Percentiles rank a stretch among this genome's conserved stretches.
phyloP scores from a whole-genome alignment of 2,797 vertebrate genomes.

The Nyctibius grandis region DNA sequence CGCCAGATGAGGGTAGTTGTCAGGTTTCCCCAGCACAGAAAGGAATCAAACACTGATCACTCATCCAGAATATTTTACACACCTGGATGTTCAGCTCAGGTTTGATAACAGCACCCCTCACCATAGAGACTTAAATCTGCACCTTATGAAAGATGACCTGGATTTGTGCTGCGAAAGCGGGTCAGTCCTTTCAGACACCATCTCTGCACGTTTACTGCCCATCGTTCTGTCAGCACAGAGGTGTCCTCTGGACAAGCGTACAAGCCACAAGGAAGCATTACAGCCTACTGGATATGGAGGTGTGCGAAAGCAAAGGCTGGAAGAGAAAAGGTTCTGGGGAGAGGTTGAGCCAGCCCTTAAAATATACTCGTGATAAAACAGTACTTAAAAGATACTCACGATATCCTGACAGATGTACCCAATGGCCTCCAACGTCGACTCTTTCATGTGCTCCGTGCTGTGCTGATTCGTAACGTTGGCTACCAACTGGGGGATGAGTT shows the following conservation, averaged over 20 bases:
- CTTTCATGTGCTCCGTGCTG: conserved; percentile 98
- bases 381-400: conserved; percentile 73
- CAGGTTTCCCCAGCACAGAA: background rate
- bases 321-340: too few relatives aligned
- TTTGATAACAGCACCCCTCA: background rate
- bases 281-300: accelerated
- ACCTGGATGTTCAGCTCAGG: background rate
- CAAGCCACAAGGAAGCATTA: background rate
- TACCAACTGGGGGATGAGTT: conserved; percentile 94
- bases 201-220: background rate
- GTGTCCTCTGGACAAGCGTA: accelerated
- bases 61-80: accelerated
- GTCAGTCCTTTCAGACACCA: background rate
- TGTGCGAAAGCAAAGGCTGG: background rate
- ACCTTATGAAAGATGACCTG: background rate
- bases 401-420: conserved; percentile 99
- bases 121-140: background rate
- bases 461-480: conserved; percentile 93
- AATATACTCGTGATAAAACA: too few relatives aligned
- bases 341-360: background rate
- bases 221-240: background rate
- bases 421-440: conserved; percentile 98
- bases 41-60: accelerated
- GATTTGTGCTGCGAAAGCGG: background rate
- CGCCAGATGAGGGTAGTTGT: accelerated